Base-by-base conservation (phyloP, 2,888 invertebrate genomes). In the Papilio protenor region DNA sequence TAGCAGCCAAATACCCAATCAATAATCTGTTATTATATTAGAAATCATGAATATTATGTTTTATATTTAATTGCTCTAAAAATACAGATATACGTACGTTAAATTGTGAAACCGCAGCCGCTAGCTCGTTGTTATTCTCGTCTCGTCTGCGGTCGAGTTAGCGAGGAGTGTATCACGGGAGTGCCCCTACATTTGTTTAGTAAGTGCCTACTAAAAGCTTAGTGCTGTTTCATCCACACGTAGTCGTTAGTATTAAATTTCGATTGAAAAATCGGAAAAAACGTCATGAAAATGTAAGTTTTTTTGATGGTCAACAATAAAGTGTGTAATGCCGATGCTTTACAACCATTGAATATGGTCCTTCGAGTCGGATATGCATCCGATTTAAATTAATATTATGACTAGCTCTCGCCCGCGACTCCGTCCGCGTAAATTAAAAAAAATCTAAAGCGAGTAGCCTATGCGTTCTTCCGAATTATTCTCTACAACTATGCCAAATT, bases 141-240 rank as follows among this genome's bases (percentile, higher is more conserved):
- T 87, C 92, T 86, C 89, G 90, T 89, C 87, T 89, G 92, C 89
- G 92, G 91, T 90, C 85, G 88, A 87, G 88, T 90, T 85, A 87
- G 87, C 88, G 84, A 86, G 85, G 81, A 86, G 85, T 78, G 57
- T 75, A 64, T 82, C 80, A 79, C 78, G 80, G 73, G 78, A 80
- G 79, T 79, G 78, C 77, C 64, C 79, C 77, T 83, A 73, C 82
- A 81, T 84, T 77, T 81, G 85, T 81, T 81, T 78, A 70, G 80
- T 80, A 76, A 79, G 70, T 79, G 52, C 77, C 69, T 77, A 49
- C 69, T 77, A 69, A 61, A 59, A 55, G 45, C 59, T 55, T 14
- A 64, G 40, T 61, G 16, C n/a, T 14, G 40, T 69, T 75, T 75
- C 40, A 66, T 75, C 6, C 49, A 55, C 55, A 55, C 40, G 0